A percentile compares a stretch with the other conserved stretches of the same genome.
These are phyloP conservation scores for Nematostella vectensis DNA, from an alignment of 92 coral and sea anemone species.

Conservation along the genomic window DNA sequence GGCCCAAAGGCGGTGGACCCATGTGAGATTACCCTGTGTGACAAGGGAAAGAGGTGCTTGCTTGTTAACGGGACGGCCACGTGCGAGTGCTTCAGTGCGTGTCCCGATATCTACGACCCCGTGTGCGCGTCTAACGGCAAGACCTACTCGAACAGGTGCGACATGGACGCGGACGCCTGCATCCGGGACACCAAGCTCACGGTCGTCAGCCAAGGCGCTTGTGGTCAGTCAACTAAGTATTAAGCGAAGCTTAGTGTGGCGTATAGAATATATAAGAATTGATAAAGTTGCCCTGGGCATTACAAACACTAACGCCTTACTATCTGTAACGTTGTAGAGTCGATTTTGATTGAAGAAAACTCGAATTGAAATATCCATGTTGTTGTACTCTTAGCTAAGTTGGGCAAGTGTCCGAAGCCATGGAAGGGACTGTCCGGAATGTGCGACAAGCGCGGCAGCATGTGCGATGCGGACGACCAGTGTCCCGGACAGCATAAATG, in stretches of 20 bases:
- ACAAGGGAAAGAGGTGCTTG: constrained; percentile 37
- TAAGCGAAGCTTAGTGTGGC: too few species aligned
- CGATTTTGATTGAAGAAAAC: too few species aligned
- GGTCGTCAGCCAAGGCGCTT: constrained; percentile 26
- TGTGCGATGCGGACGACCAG: constrained; percentile 39
- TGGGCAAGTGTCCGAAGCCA: constrained; percentile 53
- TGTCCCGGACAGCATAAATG: constrained; percentile 36
- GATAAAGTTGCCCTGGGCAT: too few species aligned
- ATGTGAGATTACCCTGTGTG: constrained; percentile 54
- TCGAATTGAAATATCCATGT: too few species aligned
- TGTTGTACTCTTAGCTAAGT: constrained; percentile 4
- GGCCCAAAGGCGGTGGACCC: too few species aligned
- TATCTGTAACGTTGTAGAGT: too few species aligned
- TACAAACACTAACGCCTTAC: too few species aligned
- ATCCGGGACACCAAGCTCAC: constrained; percentile 35
- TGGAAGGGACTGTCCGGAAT: constrained; percentile 59
- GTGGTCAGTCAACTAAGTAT: too few species aligned
- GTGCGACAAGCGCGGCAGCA: constrained; percentile 57
- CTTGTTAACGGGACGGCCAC: constrained; percentile 59
- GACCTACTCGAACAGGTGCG: constrained; percentile 57
- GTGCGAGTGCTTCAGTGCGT: constrained; percentile 53
- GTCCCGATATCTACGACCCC: constrained; percentile 39
- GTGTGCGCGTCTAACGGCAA: constrained; percentile 73
- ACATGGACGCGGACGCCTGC: constrained; percentile 55
- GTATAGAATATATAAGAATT: too few species aligned